phyloP scores from a whole-genome alignment of 2,797 vertebrate species.

The Anguilla pacifica region DNA sequence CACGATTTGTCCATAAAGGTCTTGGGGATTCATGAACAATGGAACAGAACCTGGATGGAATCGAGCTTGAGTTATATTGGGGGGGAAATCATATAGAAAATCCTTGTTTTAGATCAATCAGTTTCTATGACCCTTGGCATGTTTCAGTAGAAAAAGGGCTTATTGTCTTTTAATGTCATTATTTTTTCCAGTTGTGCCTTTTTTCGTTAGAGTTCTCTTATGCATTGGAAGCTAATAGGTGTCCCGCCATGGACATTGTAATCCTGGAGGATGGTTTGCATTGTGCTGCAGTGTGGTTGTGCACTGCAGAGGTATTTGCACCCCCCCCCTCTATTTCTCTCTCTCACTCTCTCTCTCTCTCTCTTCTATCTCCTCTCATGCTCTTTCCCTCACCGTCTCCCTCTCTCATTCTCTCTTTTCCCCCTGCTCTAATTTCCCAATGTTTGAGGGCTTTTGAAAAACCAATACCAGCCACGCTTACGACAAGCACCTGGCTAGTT shows the following conservation, averaged over 20 bases:
- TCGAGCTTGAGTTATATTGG: neutral
- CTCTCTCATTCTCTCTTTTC: neutral
- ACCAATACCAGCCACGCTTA: slow-evolving; percentile 21
- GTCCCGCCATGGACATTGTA: slow-evolving; percentile 11
- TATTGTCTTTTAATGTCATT: slow-evolving; percentile 30
- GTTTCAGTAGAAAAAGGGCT: neutral
- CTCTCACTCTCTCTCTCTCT: neutral
- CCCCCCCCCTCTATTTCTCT: slow-evolving; percentile 6
- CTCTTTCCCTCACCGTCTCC: neutral
- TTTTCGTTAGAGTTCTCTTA: neutral
- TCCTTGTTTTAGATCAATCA: neutral
- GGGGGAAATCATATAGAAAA: neutral
- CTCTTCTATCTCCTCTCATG: neutral
- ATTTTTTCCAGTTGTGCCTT: neutral
- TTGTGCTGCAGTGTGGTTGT: neutral
- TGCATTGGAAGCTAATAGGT: slow-evolving; percentile 26
- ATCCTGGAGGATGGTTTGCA: slow-evolving; percentile 37
- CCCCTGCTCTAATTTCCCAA: neutral
- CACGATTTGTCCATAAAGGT: neutral
- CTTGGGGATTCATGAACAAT: neutral
- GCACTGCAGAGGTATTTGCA: slow-evolving; percentile 30
- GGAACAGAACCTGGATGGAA: neutral
- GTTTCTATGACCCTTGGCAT: neutral
- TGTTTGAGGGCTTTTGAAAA: slow-evolving; percentile 32
- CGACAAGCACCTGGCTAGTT: slow-evolving; percentile 23